These are phyloP conservation scores for Nibea coibor DNA, from an alignment of 2,113 vertebrate species.

Conservation along the genomic window DNA sequence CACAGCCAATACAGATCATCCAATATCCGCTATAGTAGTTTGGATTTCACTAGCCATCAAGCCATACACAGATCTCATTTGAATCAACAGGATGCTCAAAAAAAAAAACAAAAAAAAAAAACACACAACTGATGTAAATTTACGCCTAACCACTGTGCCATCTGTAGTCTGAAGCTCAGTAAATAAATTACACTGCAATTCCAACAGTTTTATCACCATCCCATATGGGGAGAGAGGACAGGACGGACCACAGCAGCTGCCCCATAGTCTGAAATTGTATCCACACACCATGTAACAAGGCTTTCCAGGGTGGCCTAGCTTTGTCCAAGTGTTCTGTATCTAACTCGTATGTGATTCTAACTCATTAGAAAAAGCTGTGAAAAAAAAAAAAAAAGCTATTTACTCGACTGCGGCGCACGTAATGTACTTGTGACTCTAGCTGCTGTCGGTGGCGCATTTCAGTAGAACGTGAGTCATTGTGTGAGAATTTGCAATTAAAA, in stretches of 20 bases:
- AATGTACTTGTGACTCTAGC: neutral
- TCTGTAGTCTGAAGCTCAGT: constrained; percentile 1
- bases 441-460: constrained; percentile 1
- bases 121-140: neutral
- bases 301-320: neutral
- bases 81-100: neutral
- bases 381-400: neutral
- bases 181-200: constrained; percentile 13
- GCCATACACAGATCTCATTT: neutral
- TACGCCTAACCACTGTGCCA: neutral
- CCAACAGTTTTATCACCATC: constrained; percentile 23
- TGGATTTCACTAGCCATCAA: too few species aligned
- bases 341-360: neutral
- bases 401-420: neutral
- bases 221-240: neutral
- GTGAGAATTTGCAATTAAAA: neutral
- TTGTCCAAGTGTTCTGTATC: neutral
- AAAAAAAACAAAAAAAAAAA: too few species aligned
- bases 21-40: too few species aligned
- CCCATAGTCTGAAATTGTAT: constrained; percentile 30
- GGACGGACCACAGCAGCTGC: constrained; percentile 42
- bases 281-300: constrained; percentile 23
- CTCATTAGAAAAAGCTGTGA: constrained; percentile 20
- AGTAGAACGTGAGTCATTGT: neutral
- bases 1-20: neutral